Evolutionary conservation across 2,888 invertebrate genomes (phyloP).

Genomic region (Dolichopus griseipennis): DNA sequence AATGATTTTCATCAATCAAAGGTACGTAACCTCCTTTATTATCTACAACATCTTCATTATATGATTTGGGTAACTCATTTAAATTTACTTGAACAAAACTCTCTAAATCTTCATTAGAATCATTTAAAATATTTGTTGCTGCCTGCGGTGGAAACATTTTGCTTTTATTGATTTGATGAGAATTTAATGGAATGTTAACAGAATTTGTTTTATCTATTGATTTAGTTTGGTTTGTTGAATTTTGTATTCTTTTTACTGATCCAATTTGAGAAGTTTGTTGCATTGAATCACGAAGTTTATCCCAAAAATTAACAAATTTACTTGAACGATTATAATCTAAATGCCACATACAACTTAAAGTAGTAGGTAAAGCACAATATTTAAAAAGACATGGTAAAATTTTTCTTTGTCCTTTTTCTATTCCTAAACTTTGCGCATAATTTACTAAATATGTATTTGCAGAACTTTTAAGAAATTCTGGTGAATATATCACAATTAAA

Average conservation of each 20-base stretch:
- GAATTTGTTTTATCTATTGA: background rate
- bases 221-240: background rate
- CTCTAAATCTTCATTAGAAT: background rate
- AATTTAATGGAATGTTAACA: background rate
- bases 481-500: constrained; percentile 70
- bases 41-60: constrained; percentile 9
- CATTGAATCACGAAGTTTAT: constrained; percentile 51
- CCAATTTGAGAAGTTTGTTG: constrained; percentile 30
- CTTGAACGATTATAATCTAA: constrained; percentile 51
- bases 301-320: constrained; percentile 61
- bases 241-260: constrained; percentile 5
- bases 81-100: background rate
- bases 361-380: constrained; percentile 54
- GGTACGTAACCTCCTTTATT: constrained; percentile 13
- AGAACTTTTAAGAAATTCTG: constrained; percentile 62
- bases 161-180: background rate
- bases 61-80: constrained; percentile 13
- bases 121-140: background rate
- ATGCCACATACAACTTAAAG: constrained; percentile 56
- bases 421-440: constrained; percentile 70
- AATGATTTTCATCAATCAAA: constrained; percentile 12
- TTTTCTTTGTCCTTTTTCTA: constrained; percentile 53
- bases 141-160: background rate
- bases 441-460: constrained; percentile 70
- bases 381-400: constrained; percentile 65